Base-by-base conservation (phyloP, 2,888 invertebrate species). In the Brachyptera risi region DNA sequence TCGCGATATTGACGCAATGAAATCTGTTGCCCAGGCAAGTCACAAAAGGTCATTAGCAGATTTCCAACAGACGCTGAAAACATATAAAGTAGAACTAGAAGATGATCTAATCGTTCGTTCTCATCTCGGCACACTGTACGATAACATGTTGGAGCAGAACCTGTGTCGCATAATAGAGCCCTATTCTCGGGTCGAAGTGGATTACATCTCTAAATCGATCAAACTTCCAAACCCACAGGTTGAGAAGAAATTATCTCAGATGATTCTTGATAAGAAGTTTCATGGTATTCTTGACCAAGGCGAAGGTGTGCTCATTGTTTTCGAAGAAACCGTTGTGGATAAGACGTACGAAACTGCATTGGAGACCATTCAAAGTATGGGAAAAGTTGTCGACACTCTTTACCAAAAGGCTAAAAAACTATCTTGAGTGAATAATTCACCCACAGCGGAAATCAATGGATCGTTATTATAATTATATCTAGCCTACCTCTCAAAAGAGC, bases 391-490 rank as follows among this genome's bases (percentile, higher is more conserved):
- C 70, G 99, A 99, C 78, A 95, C 97, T 58, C 85, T 99, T 69
- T 99, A 98, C 81, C 95, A 96, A 83, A 97, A 97, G 81, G 97
- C 98, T 68, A 97, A 98, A 82, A 97, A 97, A 79, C 84, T 99
- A 68, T 94, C 95, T 79, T 96, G 89, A 71, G 11, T 11, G 31
- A n/a, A n/a, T n/a, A n/a, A n/a, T n/a, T n/a, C n/a, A n/a, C n/a
- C n/a, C n/a, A n/a, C n/a, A n/a, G n/a, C n/a, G n/a, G n/a, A n/a
- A n/a, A n/a, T n/a, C n/a, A n/a, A n/a, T n/a, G n/a, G n/a, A n/a
- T n/a, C n/a, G n/a, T n/a, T n/a, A n/a, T n/a, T n/a, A n/a, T n/a
- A n/a, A n/a, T n/a, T n/a, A n/a, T n/a, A n/a, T n/a, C n/a, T n/a
- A n/a, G n/a, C n/a, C n/a, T n/a, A n/a, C n/a, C n/a, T n/a, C n/a